These are phyloP conservation scores for Sternarchorhynchus goeldii DNA, from an alignment of 2,797 vertebrate genomes.

Conservation along the genomic window DNA sequence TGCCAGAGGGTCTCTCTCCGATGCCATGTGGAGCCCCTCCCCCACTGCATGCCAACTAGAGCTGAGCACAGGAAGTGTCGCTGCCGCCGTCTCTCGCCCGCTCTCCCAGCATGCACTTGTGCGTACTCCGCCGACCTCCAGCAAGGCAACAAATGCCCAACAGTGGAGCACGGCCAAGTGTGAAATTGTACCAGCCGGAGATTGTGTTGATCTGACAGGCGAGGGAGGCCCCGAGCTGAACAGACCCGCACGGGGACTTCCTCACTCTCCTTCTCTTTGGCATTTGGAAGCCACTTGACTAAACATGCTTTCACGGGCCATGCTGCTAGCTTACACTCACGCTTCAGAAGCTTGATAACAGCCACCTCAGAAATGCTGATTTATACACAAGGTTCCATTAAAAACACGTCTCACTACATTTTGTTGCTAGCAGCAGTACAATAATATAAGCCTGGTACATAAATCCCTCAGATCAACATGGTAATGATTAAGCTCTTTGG, in stretches of 20 bases:
- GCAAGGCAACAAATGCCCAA: constrained; percentile 50
- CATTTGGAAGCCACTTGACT: constrained; percentile 32
- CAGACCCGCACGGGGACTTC: constrained; percentile 30
- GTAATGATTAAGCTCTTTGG: neutral
- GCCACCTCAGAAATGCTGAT: neutral
- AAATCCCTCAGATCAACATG: neutral
- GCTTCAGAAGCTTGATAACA: neutral
- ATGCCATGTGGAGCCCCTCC: constrained; percentile 29
- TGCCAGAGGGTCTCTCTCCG: constrained; percentile 28
- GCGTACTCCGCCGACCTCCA: constrained; percentile 33
- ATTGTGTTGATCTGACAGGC: constrained; percentile 51
- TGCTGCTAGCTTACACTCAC: neutral
- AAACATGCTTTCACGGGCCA: constrained; percentile 10
- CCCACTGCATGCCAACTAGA: constrained; percentile 45
- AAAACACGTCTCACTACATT: neutral
- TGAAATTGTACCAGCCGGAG: constrained; percentile 54
- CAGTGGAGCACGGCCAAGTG: constrained; percentile 50
- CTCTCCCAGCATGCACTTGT: constrained; percentile 15
- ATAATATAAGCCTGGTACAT: neutral
- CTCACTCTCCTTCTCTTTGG: constrained; percentile 22
- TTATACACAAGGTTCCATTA: neutral
- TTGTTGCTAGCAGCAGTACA: neutral
- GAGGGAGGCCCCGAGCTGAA: constrained; percentile 39
- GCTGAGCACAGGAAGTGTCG: constrained; percentile 13
- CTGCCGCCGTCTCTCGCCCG: constrained; percentile 20